These are phyloP conservation scores for Brachyptera putata DNA, from an alignment of 2,888 invertebrate genomes.

Conservation along the genomic window DNA sequence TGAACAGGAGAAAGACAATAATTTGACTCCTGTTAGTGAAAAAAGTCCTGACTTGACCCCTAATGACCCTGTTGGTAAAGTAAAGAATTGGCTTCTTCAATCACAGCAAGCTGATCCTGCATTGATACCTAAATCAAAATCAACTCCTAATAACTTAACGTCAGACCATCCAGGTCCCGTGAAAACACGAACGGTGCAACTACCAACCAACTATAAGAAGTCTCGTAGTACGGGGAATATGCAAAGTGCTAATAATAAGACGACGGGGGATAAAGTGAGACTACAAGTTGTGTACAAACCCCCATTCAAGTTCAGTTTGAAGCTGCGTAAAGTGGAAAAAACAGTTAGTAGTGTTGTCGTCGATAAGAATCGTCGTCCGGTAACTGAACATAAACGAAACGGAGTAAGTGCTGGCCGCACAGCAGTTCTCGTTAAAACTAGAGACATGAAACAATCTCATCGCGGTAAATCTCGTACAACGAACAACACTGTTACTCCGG, in stretches of 20 bases:
- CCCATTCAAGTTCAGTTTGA: slow-evolving; percentile 80
- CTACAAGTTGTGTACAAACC: slow-evolving; percentile 84
- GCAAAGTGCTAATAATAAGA: slow-evolving; percentile 42
- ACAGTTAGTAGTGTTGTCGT: slow-evolving; percentile 52
- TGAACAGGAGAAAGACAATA: slow-evolving; percentile 49
- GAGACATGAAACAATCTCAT: slow-evolving; percentile 23
- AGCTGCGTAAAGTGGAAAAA: slow-evolving; percentile 68
- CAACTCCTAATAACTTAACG: slow-evolving; percentile 71
- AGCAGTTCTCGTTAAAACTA: slow-evolving; percentile 21
- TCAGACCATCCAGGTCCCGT: slow-evolving; percentile 38
- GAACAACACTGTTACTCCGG: not conserved
- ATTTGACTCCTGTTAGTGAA: slow-evolving; percentile 17
- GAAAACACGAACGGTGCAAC: slow-evolving; percentile 14
- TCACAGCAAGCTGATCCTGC: slow-evolving; percentile 49
- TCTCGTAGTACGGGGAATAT: slow-evolving; percentile 71
- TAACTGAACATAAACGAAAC: slow-evolving; percentile 9
- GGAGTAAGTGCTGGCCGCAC: slow-evolving; percentile 19
- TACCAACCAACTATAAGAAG: slow-evolving; percentile 39
- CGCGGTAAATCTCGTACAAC: slow-evolving; percentile 2
- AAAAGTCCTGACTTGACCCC: slow-evolving; percentile 14
- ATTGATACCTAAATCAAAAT: slow-evolving; percentile 70
- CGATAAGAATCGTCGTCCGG: slow-evolving; percentile 40
- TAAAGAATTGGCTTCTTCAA: slow-evolving; percentile 80
- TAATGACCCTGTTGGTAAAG: slow-evolving; percentile 63
- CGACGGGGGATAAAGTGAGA: slow-evolving; percentile 56